Conservation (phyloP, 1,140 invertebrate genomes). For the Archivesica marissinica region DNA sequence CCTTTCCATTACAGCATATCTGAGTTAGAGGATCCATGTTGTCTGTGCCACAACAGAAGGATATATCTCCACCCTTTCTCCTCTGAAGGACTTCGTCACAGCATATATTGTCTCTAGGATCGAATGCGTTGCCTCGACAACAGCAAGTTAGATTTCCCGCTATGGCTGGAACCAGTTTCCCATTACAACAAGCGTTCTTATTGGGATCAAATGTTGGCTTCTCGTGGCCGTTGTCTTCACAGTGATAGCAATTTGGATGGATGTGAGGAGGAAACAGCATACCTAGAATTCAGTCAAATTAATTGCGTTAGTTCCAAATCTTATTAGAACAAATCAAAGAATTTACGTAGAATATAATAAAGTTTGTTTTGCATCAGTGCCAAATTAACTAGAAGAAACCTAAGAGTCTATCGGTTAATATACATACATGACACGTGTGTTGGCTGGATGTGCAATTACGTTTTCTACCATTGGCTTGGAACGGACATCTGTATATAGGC, state of each 20-base stretch:
- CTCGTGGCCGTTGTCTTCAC: constrained; percentile 12
- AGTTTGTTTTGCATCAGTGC: no score
- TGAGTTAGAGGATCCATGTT: constrained; percentile 8
- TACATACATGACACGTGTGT: no score
- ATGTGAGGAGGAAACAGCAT: constrained; percentile 36
- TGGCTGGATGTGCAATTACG: no score
- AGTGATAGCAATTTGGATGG: constrained; percentile 35
- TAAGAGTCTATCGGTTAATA: no score
- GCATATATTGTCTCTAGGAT: constrained; percentile 10
- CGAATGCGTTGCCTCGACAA: constrained; percentile 6
- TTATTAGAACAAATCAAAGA: no score
- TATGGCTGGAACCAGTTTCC: constrained; percentile 28
- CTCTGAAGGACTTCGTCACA: background rate
- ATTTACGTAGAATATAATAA: no score
- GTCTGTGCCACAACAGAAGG: constrained; percentile 13
- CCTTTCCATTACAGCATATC: constrained; percentile 24
- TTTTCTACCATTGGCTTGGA: no score
- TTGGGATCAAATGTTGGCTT: constrained; percentile 1
- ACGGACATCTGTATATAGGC: no score
- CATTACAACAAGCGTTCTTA: constrained; percentile 23
- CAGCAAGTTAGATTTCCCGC: constrained; percentile 40
- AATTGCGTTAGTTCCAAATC: no score
- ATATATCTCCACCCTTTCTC: constrained; percentile 18
- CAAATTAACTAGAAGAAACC: no score
- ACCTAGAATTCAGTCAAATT: background rate